A percentile compares a stretch with the other conserved stretches of the same genome.
Conservation (phyloP, 2,797 vertebrate genomes). For the Syndactyla subalaris region DNA sequence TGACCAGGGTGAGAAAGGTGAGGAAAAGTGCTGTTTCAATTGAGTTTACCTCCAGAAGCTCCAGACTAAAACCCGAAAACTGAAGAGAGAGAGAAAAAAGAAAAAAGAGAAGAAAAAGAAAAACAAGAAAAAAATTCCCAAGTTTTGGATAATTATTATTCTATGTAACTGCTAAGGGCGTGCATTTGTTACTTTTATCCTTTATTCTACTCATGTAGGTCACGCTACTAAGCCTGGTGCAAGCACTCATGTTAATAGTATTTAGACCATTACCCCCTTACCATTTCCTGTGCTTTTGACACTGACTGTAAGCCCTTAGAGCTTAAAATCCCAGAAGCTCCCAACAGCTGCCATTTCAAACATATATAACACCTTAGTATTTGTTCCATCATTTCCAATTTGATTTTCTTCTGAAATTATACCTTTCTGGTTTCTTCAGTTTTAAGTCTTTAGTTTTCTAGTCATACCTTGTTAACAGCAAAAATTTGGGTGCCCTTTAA, state of each 20-base stretch:
- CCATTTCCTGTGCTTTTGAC: background rate
- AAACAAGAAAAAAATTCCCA: background rate
- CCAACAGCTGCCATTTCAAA: background rate
- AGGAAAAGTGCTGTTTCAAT: background rate
- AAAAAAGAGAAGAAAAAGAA: background rate
- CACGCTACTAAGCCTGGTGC: background rate
- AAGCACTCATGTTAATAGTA: background rate
- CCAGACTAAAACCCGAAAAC: background rate
- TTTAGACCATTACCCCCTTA: background rate
- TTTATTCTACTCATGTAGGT: background rate
- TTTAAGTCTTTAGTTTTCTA: background rate
- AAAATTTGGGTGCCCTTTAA: background rate
- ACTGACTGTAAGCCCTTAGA: background rate
- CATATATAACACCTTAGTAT: background rate
- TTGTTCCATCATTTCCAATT: background rate
- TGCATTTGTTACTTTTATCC: background rate
- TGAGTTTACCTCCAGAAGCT: background rate
- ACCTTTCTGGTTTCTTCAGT: background rate
- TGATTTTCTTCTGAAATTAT: background rate
- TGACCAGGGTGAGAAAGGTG: background rate
- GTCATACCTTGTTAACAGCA: background rate
- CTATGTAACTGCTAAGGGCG: background rate
- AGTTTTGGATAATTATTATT: background rate
- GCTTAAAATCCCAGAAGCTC: background rate
- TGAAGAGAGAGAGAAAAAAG: too few species aligned